Percentiles rank a stretch among this genome's conserved stretches.
Conservation (phyloP, 2,113 vertebrate species). For the Rhinoptilus africanus region DNA sequence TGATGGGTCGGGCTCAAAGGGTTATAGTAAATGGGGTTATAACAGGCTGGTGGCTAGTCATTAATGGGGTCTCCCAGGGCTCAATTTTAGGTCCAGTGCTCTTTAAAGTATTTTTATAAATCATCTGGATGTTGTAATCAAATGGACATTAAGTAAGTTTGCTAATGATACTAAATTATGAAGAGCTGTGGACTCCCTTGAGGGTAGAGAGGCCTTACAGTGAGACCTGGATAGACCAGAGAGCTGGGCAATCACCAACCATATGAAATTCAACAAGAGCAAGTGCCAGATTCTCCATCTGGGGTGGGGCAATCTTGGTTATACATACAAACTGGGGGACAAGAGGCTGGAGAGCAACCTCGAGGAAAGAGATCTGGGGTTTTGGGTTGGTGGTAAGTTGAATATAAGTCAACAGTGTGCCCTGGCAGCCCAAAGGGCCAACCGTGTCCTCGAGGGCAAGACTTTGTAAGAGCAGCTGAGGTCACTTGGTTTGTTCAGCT, state of each 20-base stretch:
- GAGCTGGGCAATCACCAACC: background rate
- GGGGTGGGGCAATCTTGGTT: background rate
- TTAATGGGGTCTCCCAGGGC: no score
- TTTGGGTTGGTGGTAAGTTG: background rate
- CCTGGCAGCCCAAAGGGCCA: background rate
- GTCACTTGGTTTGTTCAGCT: background rate
- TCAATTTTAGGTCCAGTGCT: background rate
- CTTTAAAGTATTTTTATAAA: background rate
- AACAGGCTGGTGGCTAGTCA: background rate
- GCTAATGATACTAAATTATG: background rate
- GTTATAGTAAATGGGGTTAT: background rate
- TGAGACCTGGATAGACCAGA: background rate
- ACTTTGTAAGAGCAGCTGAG: background rate
- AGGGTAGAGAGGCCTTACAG: background rate
- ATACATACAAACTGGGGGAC: accelerated
- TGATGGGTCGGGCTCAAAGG: background rate
- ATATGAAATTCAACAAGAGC: background rate
- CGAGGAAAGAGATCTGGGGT: accelerated
- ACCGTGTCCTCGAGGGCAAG: background rate
- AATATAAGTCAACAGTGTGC: background rate
- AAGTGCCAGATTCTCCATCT: background rate
- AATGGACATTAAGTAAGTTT: background rate
- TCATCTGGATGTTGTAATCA: background rate
- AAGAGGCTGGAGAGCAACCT: background rate
- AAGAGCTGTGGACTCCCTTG: background rate